Percentiles rank a stretch among this genome's conserved stretches.
Conservation (phyloP, 2,797 vertebrate genomes). For the Siniperca scherzeri region DNA sequence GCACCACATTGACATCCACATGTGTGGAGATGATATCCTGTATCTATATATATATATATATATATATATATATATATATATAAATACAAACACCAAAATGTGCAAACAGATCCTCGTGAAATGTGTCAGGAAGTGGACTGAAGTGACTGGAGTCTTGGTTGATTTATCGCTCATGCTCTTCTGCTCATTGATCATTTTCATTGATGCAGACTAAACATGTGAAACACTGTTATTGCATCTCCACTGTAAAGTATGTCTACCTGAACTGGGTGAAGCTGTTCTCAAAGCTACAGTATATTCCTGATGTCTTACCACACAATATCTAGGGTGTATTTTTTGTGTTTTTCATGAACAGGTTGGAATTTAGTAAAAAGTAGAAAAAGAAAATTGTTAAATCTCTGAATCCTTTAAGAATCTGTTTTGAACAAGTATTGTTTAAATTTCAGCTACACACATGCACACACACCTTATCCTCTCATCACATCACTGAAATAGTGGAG, state of each 20-base stretch:
- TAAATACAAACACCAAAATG: not conserved
- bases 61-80: not conserved
- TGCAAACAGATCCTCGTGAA: not conserved
- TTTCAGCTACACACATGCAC: constrained; percentile 40
- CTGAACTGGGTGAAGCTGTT: not conserved
- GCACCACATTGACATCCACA: not conserved
- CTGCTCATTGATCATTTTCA: not conserved
- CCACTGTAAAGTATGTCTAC: constrained; percentile 1
- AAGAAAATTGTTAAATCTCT: not conserved
- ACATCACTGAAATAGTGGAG: constrained; percentile 59
- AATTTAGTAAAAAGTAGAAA: not conserved
- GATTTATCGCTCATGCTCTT: not conserved
- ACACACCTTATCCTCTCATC: constrained; percentile 29
- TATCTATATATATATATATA: not conserved
- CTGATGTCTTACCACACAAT: constrained; percentile 18
- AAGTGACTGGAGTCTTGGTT: not conserved
- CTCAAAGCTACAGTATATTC: constrained; percentile 9
- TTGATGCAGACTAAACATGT: constrained; percentile 5
- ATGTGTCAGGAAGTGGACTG: constrained; percentile 8
- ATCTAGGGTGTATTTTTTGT: not conserved
- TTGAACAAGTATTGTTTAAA: constrained; percentile 29
- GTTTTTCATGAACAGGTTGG: not conserved
- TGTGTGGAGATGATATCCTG: not conserved
- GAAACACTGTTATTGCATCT: constrained; percentile 33
- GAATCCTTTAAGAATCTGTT: constrained; percentile 7